Conservation (phyloP, 2,113 vertebrate species). For the Urocitellus parryii region DNA sequence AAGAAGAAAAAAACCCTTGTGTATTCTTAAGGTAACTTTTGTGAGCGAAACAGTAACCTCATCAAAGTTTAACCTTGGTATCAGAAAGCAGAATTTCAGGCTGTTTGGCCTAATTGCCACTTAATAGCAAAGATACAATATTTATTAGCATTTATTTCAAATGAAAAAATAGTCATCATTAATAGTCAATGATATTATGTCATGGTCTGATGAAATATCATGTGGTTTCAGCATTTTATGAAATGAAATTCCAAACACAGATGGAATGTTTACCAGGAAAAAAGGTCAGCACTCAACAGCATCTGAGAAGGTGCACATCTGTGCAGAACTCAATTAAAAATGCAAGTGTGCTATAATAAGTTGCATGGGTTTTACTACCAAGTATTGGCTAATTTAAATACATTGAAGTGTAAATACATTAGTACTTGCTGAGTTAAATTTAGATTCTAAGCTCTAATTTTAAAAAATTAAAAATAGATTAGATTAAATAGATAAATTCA, state of each 20-base stretch:
- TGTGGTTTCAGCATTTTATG: not conserved
- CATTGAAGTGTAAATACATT: not conserved
- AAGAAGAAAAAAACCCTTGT: not conserved
- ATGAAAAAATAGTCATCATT: not conserved
- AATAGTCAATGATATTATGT: not conserved
- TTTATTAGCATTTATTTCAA: conserved; percentile 1
- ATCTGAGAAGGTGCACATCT: not conserved
- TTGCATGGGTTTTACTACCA: not conserved
- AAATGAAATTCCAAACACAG: conserved; percentile 46
- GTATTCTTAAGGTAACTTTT: conserved; percentile 41
- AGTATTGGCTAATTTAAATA: not conserved
- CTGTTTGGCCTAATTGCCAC: not conserved
- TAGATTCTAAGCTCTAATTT: not conserved
- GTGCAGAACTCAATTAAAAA: not conserved
- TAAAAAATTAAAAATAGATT: no score
- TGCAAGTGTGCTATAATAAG: not conserved
- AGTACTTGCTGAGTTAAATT: not conserved
- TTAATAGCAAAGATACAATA: not conserved
- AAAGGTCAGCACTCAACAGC: not conserved
- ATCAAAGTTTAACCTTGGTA: conserved; percentile 33
- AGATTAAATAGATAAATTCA: no score
- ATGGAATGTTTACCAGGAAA: not conserved
- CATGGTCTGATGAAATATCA: not conserved
- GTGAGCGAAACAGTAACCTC: conserved; percentile 65
- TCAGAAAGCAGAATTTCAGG: conserved; percentile 30